Percentiles rank a stretch among this genome's conserved stretches.
These are phyloP conservation scores for Opisthocomus hoazin DNA, from an alignment of 2,113 vertebrate genomes.

Conservation along the genomic window DNA sequence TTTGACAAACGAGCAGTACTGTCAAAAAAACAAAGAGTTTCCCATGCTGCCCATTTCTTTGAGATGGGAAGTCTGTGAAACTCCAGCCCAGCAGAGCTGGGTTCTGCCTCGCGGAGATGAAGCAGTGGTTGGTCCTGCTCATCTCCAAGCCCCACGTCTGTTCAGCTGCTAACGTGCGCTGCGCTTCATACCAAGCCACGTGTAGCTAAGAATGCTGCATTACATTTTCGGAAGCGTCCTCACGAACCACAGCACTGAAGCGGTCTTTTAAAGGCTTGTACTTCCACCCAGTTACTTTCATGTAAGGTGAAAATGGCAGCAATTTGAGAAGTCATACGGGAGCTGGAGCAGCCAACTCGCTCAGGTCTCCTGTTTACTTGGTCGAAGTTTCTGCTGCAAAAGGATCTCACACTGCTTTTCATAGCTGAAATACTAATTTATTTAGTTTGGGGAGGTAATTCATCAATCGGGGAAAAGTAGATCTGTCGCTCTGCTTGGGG, in stretches of 20 bases:
- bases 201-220: background rate
- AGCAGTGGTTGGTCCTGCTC: background rate
- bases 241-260: background rate
- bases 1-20: background rate
- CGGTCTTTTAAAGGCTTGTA: background rate
- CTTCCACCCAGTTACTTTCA: background rate
- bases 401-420: background rate
- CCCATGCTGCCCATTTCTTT: background rate
- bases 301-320: background rate
- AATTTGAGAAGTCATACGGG: constrained; percentile 22
- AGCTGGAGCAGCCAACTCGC: constrained; percentile 28
- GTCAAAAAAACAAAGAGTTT: background rate
- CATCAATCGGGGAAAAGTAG: background rate
- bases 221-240: background rate
- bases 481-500: background rate
- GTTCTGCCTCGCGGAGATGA: background rate
- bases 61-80: background rate
- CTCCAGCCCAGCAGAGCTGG: background rate
- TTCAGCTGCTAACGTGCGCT: background rate
- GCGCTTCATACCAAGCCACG: background rate
- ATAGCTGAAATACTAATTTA: background rate
- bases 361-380: background rate
- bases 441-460: background rate
- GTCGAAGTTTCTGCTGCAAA: background rate
- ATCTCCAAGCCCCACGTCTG: background rate